A percentile compares a stretch with the other conserved stretches of the same genome.
These are phyloP conservation scores for Phyllopteryx taeniolatus DNA, from an alignment of 2,113 vertebrate species.

Conservation along the genomic window DNA sequence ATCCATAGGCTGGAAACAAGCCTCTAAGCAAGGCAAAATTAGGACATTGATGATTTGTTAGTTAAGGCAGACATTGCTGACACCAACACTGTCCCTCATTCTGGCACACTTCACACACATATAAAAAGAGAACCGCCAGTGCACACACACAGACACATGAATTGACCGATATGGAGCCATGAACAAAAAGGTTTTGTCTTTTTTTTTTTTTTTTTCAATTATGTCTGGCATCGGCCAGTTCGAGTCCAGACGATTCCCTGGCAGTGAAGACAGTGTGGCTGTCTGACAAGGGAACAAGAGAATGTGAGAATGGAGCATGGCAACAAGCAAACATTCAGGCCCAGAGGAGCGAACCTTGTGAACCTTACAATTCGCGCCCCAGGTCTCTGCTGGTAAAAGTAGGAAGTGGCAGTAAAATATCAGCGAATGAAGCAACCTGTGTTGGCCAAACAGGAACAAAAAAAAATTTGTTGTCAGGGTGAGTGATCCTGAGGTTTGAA, in stretches of 20 bases:
- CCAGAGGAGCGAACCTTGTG: conserved; percentile 49
- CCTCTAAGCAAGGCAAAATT: conserved; percentile 66
- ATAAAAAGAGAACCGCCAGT: conserved; percentile 30
- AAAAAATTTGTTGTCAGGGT: conserved; percentile 39
- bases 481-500: conserved; percentile 39
- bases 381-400: conserved; percentile 36
- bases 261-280: conserved; percentile 36
- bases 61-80: conserved; percentile 47
- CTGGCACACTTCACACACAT: conserved; percentile 49
- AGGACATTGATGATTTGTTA: conserved; percentile 67
- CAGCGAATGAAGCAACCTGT: conserved; percentile 33
- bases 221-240: conserved; percentile 55
- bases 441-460: conserved; percentile 42
- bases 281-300: conserved; percentile 41
- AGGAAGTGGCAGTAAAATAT: conserved; percentile 47
- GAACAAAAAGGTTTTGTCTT: conserved; percentile 66
- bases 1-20: conserved; percentile 67
- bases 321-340: conserved; percentile 50
- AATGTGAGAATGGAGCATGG: conserved; percentile 43
- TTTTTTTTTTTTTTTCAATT: conserved; percentile 59
- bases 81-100: conserved; percentile 32
- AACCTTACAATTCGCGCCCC: conserved; percentile 42
- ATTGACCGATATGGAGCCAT: conserved; percentile 61
- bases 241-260: conserved; percentile 36
- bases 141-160: conserved; percentile 49